phyloP scores from a whole-genome alignment of 2,888 invertebrate species.

The Vesta saturnalis region DNA sequence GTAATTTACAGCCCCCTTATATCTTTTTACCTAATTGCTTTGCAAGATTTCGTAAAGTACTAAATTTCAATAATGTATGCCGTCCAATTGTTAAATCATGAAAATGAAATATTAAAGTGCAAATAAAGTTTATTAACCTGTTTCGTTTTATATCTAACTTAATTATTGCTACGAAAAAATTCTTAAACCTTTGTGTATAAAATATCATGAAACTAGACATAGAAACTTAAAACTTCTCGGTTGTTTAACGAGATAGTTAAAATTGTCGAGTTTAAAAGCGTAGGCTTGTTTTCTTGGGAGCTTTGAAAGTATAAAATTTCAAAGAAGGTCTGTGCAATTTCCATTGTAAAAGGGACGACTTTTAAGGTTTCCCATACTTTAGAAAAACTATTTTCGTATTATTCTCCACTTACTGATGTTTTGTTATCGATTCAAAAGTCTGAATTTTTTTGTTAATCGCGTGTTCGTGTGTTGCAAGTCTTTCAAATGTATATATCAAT shows the following conservation, averaged over 20 bases:
- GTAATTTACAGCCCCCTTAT: conserved; percentile 3
- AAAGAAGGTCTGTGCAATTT: neutral
- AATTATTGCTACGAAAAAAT: too few species aligned
- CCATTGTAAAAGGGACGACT: neutral
- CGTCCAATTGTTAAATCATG: neutral
- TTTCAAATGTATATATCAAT: conserved; percentile 4
- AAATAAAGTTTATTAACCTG: neutral
- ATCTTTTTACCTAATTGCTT: conserved; percentile 5
- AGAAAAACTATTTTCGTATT: neutral
- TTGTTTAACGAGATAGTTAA: conserved; percentile 6
- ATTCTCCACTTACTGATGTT: too few species aligned
- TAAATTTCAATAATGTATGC: conserved; percentile 3
- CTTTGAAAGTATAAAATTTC: neutral
- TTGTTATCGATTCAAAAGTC: neutral
- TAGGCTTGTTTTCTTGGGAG: conserved; percentile 2
- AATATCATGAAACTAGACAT: neutral
- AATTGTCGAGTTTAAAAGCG: conserved; percentile 10
- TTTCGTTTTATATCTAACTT: neutral
- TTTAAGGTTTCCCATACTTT: neutral
- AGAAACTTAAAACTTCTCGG: neutral
- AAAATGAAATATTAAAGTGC: neutral
- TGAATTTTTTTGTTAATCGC: neutral
- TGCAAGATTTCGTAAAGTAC: neutral
- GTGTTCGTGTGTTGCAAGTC: neutral
- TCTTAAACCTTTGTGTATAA: neutral